Evolutionary conservation across 1,140 invertebrate species (phyloP).

Genomic region (Caerostris darwini): DNA sequence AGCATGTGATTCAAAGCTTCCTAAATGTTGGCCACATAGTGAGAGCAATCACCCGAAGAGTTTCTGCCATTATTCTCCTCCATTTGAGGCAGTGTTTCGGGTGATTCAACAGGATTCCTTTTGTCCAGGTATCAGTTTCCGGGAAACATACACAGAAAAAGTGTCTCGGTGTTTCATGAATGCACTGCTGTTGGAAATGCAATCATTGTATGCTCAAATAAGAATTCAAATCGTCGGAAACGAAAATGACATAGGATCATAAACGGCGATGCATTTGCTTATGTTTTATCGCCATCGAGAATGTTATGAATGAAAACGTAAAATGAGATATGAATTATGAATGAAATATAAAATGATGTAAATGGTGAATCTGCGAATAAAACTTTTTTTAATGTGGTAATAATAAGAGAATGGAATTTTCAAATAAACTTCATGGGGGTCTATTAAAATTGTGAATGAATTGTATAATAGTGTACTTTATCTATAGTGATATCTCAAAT

Average conservation of each 20-base stretch:
- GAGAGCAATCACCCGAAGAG: slow-evolving; percentile 41
- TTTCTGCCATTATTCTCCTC: slow-evolving; percentile 11
- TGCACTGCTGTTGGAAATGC: neutral
- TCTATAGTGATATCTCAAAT: too few species aligned
- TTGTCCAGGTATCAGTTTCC: slow-evolving; percentile 35
- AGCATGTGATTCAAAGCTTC: neutral
- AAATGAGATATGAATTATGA: neutral
- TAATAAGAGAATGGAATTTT: too few species aligned
- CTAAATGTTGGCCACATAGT: neutral
- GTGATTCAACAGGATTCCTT: slow-evolving; percentile 69
- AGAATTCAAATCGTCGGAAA: slow-evolving; percentile 9
- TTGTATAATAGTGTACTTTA: too few species aligned
- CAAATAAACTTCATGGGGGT: too few species aligned
- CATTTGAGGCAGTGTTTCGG: slow-evolving; percentile 34
- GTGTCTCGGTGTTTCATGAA: neutral
- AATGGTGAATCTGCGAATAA: too few species aligned
- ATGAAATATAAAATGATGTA: too few species aligned
- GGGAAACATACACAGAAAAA: slow-evolving; percentile 21
- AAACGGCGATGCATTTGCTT: neutral
- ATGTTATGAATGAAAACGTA: neutral
- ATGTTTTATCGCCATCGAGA: neutral
- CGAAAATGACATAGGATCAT: neutral
- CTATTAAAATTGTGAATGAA: too few species aligned
- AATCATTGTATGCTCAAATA: slow-evolving; percentile 26
- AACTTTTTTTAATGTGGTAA: too few species aligned